Percentiles rank a stretch among this genome's conserved stretches.
Conservation (phyloP, 2,888 invertebrate species). For the Pocota personata region DNA sequence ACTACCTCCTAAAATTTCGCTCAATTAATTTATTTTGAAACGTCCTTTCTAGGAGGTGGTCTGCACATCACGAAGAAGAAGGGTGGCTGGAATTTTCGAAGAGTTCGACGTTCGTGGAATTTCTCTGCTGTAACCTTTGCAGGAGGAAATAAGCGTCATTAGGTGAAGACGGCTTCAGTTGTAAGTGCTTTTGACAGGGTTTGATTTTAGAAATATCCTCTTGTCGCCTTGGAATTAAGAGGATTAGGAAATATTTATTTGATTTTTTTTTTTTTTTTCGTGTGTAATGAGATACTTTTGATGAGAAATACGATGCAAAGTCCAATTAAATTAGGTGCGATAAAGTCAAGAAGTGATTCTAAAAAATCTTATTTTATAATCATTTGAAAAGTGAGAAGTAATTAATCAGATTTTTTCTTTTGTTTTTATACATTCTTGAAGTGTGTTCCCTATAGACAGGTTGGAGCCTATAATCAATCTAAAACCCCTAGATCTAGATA, state of each 20-base stretch:
- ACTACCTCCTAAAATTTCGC: constrained; percentile 43
- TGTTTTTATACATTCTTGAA: no score
- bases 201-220: background rate
- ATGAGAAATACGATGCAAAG: background rate
- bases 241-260: background rate
- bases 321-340: background rate
- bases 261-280: background rate
- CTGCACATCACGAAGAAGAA: background rate
- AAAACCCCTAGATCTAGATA: no score
- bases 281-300: constrained; percentile 2
- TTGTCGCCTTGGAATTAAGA: constrained; percentile 10
- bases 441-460: no score
- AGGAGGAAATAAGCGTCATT: constrained; percentile 1
- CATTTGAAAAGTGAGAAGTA: background rate
- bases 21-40: constrained; percentile 67
- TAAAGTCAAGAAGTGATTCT: background rate
- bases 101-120: background rate
- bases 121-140: background rate
- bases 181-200: background rate
- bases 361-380: background rate
- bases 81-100: background rate
- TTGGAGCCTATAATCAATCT: no score
- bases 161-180: constrained; percentile 4
- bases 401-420: background rate
- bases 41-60: background rate